Conservation (phyloP, 2,888 invertebrate species). For the Platycheirus rosarum region DNA sequence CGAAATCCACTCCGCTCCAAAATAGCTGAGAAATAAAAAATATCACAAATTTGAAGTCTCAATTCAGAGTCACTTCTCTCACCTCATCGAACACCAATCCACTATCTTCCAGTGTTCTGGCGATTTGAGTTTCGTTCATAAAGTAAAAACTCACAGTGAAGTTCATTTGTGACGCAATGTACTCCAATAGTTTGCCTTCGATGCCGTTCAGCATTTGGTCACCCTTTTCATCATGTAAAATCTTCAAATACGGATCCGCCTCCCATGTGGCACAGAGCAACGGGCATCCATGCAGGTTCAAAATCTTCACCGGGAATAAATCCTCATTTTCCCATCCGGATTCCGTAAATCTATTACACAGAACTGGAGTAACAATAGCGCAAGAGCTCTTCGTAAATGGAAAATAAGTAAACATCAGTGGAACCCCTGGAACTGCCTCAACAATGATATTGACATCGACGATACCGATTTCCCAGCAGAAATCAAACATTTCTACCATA, state of each 20-base stretch:
- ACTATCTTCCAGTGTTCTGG: slow-evolving; percentile 75
- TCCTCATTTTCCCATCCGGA: slow-evolving; percentile 71
- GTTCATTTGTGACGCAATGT: slow-evolving; percentile 76
- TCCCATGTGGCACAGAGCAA: slow-evolving; percentile 79
- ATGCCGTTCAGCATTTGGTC: slow-evolving; percentile 57
- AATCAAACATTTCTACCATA: slow-evolving; percentile 67
- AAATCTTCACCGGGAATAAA: slow-evolving; percentile 75
- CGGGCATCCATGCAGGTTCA: slow-evolving; percentile 77
- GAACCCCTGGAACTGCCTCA: slow-evolving; percentile 66
- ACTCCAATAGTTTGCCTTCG: slow-evolving; percentile 78
- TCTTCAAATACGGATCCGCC: slow-evolving; percentile 77
- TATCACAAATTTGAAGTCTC: neutral
- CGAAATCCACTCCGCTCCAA: slow-evolving; percentile 75
- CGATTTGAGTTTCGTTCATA: slow-evolving; percentile 75
- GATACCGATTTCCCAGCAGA: slow-evolving; percentile 70
- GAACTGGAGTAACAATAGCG: slow-evolving; percentile 69
- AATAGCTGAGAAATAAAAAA: slow-evolving; percentile 76
- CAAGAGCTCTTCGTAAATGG: slow-evolving; percentile 76
- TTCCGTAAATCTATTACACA: slow-evolving; percentile 75
- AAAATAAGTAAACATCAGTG: slow-evolving; percentile 77
- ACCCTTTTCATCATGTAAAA: neutral
- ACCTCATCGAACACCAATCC: slow-evolving; percentile 77
- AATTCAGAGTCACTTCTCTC: neutral
- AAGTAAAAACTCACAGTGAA: slow-evolving; percentile 76
- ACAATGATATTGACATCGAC: slow-evolving; percentile 75